Conservation (phyloP, 2,888 invertebrate genomes). For the Xiphydria camelus region DNA sequence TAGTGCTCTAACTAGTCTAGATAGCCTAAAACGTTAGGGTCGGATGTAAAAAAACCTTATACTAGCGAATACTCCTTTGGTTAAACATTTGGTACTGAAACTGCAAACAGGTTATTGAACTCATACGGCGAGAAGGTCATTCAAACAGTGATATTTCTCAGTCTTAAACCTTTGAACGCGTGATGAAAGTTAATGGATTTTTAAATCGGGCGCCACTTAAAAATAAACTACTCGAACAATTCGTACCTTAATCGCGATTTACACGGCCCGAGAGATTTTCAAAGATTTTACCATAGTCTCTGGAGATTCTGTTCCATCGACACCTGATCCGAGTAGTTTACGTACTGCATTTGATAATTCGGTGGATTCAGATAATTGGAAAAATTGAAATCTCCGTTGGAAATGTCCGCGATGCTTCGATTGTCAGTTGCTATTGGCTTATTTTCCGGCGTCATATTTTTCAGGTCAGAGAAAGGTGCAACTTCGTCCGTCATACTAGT, state of each 20-base stretch:
- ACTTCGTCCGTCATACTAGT: conserved; percentile 25
- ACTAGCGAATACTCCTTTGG: conserved; percentile 16
- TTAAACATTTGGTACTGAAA: too few species aligned
- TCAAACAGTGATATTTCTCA: too few species aligned
- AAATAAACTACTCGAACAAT: too few species aligned
- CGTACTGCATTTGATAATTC: conserved; percentile 50
- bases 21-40: conserved; percentile 13
- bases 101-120: too few species aligned
- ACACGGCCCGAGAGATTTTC: conserved; percentile 6
- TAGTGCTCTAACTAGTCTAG: conserved; percentile 18
- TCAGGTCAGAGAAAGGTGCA: conserved; percentile 33
- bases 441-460: conserved; percentile 25
- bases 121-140: too few species aligned
- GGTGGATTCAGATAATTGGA: conserved; percentile 42
- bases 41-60: not conserved
- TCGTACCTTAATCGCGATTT: too few species aligned
- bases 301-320: conserved; percentile 48
- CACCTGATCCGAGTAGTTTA: conserved; percentile 49
- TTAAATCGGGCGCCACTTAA: too few species aligned
- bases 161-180: too few species aligned
- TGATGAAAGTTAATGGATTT: too few species aligned
- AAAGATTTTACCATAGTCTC: conserved; percentile 44
- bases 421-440: conserved; percentile 33
- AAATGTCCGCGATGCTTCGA: conserved; percentile 34
- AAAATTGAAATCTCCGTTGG: conserved; percentile 42